Conservation (phyloP, 2,888 invertebrate genomes). For the Agrotis clavis region DNA sequence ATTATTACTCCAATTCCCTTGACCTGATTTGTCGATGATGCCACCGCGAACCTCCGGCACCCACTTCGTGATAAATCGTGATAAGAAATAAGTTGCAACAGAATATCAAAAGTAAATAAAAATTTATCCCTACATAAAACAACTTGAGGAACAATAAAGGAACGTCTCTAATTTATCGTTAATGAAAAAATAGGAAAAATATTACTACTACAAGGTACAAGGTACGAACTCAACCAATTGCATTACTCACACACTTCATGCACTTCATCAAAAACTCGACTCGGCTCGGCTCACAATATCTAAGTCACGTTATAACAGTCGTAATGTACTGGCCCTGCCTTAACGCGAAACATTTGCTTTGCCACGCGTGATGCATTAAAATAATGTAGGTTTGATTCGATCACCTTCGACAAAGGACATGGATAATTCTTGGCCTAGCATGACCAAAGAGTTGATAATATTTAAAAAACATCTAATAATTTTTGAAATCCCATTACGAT, state of each 20-base stretch:
- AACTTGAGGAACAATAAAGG: too few species aligned
- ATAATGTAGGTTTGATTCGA: neutral
- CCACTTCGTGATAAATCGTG: neutral
- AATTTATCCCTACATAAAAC: too few species aligned
- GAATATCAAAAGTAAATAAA: neutral
- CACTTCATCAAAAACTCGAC: neutral
- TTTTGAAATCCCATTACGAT: too few species aligned
- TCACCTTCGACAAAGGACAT: neutral
- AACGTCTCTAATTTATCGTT: too few species aligned
- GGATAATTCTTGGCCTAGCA: too few species aligned
- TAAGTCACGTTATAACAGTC: neutral
- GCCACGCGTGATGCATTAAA: neutral
- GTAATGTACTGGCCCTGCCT: neutral
- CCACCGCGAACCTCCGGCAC: neutral
- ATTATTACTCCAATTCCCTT: slow-evolving; percentile 9
- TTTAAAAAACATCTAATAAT: too few species aligned
- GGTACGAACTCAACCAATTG: too few species aligned
- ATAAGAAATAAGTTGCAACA: neutral
- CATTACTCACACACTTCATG: too few species aligned
- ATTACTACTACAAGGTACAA: too few species aligned
- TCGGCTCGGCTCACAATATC: neutral
- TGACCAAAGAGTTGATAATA: too few species aligned
- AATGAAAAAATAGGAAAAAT: too few species aligned
- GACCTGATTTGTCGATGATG: neutral
- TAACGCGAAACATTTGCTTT: neutral